Conservation (phyloP, 2,888 invertebrate species). For the Cheilosia vulpina region DNA sequence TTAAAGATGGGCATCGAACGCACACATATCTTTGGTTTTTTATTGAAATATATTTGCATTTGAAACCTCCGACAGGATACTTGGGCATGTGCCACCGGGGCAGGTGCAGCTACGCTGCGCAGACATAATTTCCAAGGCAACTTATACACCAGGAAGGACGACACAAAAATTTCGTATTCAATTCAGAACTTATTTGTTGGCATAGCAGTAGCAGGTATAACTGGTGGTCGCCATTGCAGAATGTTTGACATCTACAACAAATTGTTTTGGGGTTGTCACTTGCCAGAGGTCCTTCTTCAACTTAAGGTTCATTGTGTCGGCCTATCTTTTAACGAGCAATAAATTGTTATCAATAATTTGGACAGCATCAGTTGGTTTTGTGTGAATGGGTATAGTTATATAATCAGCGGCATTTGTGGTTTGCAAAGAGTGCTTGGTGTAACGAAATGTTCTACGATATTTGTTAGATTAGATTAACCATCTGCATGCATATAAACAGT, state of each 20-base stretch:
- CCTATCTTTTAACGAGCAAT: constrained; percentile 66
- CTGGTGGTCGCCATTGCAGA: constrained; percentile 70
- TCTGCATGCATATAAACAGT: background rate
- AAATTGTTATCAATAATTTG: constrained; percentile 55
- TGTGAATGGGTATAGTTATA: background rate
- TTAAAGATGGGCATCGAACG: constrained; percentile 62
- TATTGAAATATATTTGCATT: constrained; percentile 68
- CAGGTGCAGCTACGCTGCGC: constrained; percentile 57
- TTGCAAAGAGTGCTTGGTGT: background rate
- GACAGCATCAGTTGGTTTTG: constrained; percentile 8
- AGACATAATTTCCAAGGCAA: constrained; percentile 34
- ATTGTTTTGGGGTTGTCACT: constrained; percentile 64
- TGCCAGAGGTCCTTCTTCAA: constrained; percentile 15
- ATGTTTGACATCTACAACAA: constrained; percentile 71
- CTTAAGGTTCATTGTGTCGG: constrained; percentile 46
- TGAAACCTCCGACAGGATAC: constrained; percentile 72
- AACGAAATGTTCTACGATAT: background rate
- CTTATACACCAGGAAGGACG: constrained; percentile 49
- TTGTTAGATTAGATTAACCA: background rate
- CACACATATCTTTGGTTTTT: constrained; percentile 56
- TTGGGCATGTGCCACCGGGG: constrained; percentile 74
- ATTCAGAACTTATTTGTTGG: constrained; percentile 39
- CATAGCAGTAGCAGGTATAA: constrained; percentile 27
- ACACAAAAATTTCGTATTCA: constrained; percentile 54
- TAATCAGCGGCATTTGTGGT: constrained; percentile 1